Percentiles rank a stretch among this genome's conserved stretches.
Conservation (phyloP, 2,888 invertebrate species). For the Imbricaverruca yamaguchii region DNA sequence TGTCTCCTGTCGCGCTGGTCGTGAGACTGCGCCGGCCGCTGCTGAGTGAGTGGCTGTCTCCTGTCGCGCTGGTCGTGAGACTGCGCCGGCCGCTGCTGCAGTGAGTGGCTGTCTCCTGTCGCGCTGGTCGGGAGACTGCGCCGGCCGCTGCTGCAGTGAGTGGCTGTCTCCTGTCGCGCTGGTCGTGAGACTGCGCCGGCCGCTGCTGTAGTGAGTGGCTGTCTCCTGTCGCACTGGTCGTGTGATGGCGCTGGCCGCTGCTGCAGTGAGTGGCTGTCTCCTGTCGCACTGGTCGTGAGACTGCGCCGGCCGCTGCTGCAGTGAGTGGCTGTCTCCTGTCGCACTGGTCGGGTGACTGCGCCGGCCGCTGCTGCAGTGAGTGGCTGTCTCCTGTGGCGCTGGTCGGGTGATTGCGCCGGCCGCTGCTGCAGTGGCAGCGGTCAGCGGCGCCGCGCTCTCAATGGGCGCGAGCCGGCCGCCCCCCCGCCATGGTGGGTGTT, state of each 20-base stretch:
- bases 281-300: neutral
- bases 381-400: slow-evolving; percentile 33
- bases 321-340: slow-evolving; percentile 49
- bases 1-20: neutral
- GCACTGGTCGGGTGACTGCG: neutral
- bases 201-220: slow-evolving; percentile 52
- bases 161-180: slow-evolving; percentile 33
- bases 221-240: neutral
- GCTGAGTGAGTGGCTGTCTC: slow-evolving; percentile 51
- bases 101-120: slow-evolving; percentile 49
- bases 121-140: neutral
- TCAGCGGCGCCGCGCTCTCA: too few species aligned
- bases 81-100: neutral
- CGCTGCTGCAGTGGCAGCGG: too few species aligned
- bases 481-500: too few species aligned
- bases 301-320: neutral
- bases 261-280: slow-evolving; percentile 52
- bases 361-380: slow-evolving; percentile 50
- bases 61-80: neutral
- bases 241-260: neutral
- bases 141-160: slow-evolving; percentile 50
- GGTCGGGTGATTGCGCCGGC: neutral
- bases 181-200: neutral
- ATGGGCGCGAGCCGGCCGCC: too few species aligned
- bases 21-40: neutral